Evolutionary conservation across 1,140 invertebrate species (phyloP).

Genomic region (Pinna nobilis): DNA sequence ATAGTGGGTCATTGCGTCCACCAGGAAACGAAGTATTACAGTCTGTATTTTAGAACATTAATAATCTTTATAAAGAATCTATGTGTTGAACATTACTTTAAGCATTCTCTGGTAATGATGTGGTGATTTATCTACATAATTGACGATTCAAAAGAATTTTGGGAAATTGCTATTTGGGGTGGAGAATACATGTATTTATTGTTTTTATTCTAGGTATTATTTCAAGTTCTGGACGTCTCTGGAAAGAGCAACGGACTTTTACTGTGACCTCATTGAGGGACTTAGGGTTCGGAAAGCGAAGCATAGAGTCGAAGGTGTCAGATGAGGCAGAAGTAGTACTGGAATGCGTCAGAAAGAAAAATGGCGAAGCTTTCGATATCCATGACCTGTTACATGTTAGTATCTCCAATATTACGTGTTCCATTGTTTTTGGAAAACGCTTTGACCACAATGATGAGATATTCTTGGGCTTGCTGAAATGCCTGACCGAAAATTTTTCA

Average conservation of each 20-base stretch:
- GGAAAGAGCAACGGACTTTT: background rate
- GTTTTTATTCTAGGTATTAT: constrained; percentile 17
- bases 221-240: background rate
- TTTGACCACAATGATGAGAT: background rate
- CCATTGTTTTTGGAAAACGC: background rate
- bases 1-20: no score
- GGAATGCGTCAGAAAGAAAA: background rate
- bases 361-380: background rate
- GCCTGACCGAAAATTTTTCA: background rate
- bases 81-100: no score
- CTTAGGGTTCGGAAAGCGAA: background rate
- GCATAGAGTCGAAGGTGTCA: background rate
- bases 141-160: background rate
- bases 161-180: background rate
- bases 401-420: background rate
- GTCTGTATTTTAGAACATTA: no score
- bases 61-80: no score
- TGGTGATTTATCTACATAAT: no score
- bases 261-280: background rate
- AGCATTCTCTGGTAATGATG: no score
- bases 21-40: no score
- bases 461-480: background rate
- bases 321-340: background rate
- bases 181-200: constrained; percentile 76
- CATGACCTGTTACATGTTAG: background rate